Base-by-base conservation (phyloP, 2,113 vertebrate species). In the Prionailurus bengalensis region DNA sequence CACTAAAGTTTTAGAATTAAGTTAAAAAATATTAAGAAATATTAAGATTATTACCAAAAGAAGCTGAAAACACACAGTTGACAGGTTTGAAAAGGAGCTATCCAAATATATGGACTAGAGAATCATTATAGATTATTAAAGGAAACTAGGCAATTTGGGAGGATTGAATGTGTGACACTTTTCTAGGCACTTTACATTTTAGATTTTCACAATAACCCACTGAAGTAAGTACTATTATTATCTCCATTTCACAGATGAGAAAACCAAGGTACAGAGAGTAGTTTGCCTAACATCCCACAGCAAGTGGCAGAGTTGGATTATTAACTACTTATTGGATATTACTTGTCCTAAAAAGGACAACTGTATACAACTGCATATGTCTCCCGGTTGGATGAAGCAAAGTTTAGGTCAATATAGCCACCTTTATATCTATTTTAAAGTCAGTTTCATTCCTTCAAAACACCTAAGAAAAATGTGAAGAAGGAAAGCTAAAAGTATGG, bases 1-100 rank as follows among this genome's bases (percentile, higher is more conserved):
- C 36, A 84, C 17, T 89, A 48, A 89, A 58, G 27, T 39, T 96
- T 92, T 91, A 95, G 51, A 95, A 70, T 96, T 66, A 93, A 80
- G 16, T 92, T 89, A 65, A 94, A 95, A 51, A 48, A 70, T 25
- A 63, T 53, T 66, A 89, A 84, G 39, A 81, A 92, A 70, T 63
- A 79, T 73, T 85, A 81, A 78, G 2, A 42, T 87, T 83, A 61
- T 27, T 93, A 90, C 23, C 3, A 74, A 92, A 93, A 93, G 29
- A 96, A 86, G 78, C 25, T 91, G 58, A 91, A 84, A 79, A 74
- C 33, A 61, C n/a, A 73, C 25, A 90, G 23, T 17, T 94, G 70
- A 73, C 16, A 84, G 25, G 31, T 74, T 82, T 94, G 42, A 94
- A 96, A 76, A 95, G 31, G 55, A 31, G 51, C 68, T 61, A 85